These are phyloP conservation scores for Drosophila bocki DNA, from an alignment of 1,140 invertebrate species.

Conservation along the genomic window DNA sequence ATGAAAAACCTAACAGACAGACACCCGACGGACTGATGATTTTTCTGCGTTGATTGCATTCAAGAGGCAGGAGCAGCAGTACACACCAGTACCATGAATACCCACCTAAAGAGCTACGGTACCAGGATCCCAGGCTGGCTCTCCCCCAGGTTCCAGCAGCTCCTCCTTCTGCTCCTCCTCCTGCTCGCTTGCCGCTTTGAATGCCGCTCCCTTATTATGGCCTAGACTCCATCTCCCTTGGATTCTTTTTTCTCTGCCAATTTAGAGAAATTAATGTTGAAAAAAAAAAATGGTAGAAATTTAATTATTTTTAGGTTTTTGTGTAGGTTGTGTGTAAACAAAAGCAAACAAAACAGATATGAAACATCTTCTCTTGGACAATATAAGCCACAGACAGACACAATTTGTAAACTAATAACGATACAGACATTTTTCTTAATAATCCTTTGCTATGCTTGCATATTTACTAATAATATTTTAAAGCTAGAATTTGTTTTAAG, in stretches of 20 bases:
- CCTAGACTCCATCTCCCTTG: neutral
- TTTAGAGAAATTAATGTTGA: conserved; percentile 17
- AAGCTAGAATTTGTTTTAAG: neutral
- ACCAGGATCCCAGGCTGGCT: conserved; percentile 1
- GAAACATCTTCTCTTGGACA: neutral
- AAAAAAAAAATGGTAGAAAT: conserved; percentile 12
- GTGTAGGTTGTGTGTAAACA: neutral
- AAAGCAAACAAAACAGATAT: neutral
- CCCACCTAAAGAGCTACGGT: conserved; percentile 7
- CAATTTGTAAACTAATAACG: neutral
- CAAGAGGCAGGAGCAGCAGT: conserved; percentile 1
- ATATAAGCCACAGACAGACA: neutral
- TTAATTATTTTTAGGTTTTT: conserved; percentile 8
- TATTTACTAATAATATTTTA: neutral
- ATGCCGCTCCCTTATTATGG: conserved; percentile 13
- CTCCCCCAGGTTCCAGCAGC: neutral
- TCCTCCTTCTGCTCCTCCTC: too few species aligned
- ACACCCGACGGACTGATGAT: conserved; percentile 1
- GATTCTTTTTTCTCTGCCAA: conserved; percentile 2
- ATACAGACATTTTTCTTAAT: neutral
- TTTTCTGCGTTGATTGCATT: conserved; percentile 24
- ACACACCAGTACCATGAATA: neutral
- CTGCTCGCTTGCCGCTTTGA: neutral
- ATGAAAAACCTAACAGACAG: conserved; percentile 2
- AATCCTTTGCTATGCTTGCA: neutral